These are phyloP conservation scores for Sinella curviseta DNA, from an alignment of 1,140 invertebrate genomes.

Conservation along the genomic window DNA sequence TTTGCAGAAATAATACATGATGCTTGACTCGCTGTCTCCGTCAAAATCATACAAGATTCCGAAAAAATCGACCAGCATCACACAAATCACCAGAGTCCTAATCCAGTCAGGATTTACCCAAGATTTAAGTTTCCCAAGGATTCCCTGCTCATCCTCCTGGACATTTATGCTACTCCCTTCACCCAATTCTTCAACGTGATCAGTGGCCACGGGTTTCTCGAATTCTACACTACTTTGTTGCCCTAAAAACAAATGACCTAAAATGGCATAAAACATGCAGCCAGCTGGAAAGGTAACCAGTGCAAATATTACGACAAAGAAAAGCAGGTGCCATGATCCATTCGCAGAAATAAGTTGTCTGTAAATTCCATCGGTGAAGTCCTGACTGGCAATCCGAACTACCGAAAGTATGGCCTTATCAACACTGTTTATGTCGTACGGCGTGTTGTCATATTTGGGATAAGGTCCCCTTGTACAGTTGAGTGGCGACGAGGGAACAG, in stretches of 20 bases:
- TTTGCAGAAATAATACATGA: too few relatives aligned
- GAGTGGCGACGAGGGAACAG: background rate
- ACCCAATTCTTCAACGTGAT: too few relatives aligned
- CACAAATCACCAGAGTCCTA: too few relatives aligned
- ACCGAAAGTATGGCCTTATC: slow-evolving; percentile 79
- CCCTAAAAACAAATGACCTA: background rate
- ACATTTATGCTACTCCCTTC: too few relatives aligned
- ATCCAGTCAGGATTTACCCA: too few relatives aligned
- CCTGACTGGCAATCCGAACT: background rate
- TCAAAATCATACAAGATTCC: too few relatives aligned
- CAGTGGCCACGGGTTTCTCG: too few relatives aligned
- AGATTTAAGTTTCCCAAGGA: too few relatives aligned
- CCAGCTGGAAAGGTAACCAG: background rate
- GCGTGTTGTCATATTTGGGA: background rate
- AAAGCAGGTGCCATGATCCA: background rate
- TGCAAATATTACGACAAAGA: background rate
- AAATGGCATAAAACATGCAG: background rate
- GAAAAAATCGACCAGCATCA: too few relatives aligned
- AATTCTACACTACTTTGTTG: too few relatives aligned
- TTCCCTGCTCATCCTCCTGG: too few relatives aligned
- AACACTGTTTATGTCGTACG: slow-evolving; percentile 69
- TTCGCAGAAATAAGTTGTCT: background rate
- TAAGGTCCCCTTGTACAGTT: background rate
- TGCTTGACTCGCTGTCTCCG: too few relatives aligned
- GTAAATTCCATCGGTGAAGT: background rate